phyloP scores from a whole-genome alignment of 2,888 invertebrate genomes.

The Cephus sareptanus region DNA sequence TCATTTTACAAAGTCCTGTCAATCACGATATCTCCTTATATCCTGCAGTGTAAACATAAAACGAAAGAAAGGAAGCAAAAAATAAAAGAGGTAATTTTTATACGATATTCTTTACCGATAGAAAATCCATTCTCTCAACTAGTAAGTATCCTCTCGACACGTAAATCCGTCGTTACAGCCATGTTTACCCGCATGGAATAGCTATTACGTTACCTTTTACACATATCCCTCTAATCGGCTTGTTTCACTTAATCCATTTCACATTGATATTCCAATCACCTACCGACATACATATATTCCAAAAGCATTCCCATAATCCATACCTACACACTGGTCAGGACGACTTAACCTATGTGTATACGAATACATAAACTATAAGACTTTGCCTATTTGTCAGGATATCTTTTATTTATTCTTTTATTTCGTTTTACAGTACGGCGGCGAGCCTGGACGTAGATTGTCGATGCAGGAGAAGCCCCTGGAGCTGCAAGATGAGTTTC shows the following conservation, averaged over 20 bases:
- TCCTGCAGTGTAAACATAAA: not conserved
- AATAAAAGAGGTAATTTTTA: not conserved
- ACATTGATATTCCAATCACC: not conserved
- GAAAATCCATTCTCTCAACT: not conserved
- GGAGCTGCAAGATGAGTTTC: slow-evolving; percentile 73
- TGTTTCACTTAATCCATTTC: not conserved
- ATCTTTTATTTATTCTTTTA: not conserved
- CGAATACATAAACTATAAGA: not conserved
- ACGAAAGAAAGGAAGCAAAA: not conserved
- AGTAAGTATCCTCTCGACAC: not conserved
- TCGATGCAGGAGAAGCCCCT: slow-evolving; percentile 71
- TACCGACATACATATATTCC: not conserved
- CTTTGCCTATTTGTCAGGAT: not conserved
- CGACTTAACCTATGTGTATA: not conserved
- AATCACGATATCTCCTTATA: not conserved
- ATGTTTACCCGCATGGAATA: not conserved
- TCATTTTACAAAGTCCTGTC: not conserved
- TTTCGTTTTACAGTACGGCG: slow-evolving; percentile 64
- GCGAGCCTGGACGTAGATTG: slow-evolving; percentile 70
- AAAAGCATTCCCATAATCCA: not conserved
- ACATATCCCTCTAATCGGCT: not conserved
- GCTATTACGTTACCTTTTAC: not conserved
- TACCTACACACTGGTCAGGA: not conserved
- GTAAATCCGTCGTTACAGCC: not conserved
- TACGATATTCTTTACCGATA: not conserved